Evolutionary conservation across 1,140 invertebrate species (phyloP), one percentile per base, ranked within the genome.

Genomic region (Drosophila equinoxialis): DNA sequence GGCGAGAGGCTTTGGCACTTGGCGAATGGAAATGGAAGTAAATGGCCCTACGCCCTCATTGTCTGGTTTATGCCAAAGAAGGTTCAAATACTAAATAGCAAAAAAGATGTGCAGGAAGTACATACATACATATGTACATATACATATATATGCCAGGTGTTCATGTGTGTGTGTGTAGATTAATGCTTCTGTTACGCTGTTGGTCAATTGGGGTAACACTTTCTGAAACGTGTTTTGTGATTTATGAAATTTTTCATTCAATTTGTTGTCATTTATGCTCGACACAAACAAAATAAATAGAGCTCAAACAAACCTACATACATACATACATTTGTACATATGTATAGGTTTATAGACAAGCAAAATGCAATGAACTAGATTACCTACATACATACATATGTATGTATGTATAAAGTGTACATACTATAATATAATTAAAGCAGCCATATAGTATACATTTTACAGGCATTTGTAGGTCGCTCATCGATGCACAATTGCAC

Each of bases 391-490:
- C 17, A 17, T 17, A 17, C 17, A 17, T 0, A 17, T 17, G 17
- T n/a, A 6, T 30, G 26, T 30, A 30, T 30, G 26, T 30, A 30
- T 6, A 0, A 6, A 30, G 23, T 1, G 30, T 30, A 30, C 26
- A 35, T 14, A 35, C 6, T 71, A 76, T 76, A 76, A 64, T 76
- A 74, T 45, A 76, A 76, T 76, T 76, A 76, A 75, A 68, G 74
- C 74, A 76, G 74, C 65, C 54, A 60, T 62, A 69, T 17, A 39
- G 57, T 59, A 14, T 17, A 58, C 6, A 30, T 6, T 30, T 30
- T 30, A 30, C 6, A 26, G 54, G 13, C 35, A 59, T 59, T 59
- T 39, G 57, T 59, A 39, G 57, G 57, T 39, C 57, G 57, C 51
- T 30, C 37, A 39, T 23, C 45, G 14, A 11, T 23, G 45, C 45